Percentiles rank a stretch among this genome's conserved stretches.
Evolutionary conservation across 2,113 vertebrate genomes (phyloP).

Genomic region (Podocnemis expansa): DNA sequence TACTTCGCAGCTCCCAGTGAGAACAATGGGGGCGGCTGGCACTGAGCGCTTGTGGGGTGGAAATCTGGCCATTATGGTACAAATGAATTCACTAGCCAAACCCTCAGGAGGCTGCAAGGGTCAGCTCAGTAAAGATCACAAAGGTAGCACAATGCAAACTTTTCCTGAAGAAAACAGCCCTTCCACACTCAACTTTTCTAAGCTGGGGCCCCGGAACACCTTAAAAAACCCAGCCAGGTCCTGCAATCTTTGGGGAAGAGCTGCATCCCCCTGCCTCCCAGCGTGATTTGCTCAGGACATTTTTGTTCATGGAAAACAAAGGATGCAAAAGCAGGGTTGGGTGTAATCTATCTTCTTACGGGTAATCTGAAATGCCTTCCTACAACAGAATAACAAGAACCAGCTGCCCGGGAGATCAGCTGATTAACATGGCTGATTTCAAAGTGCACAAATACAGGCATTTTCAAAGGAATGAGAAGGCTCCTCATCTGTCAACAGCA

Average conservation of each 20-base stretch:
- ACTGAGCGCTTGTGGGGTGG: not conserved
- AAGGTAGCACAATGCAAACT: not conserved
- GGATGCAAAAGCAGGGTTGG: not conserved
- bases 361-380: not conserved
- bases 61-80: not conserved
- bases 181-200: conserved; percentile 3
- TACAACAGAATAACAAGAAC: not conserved
- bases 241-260: conserved; percentile 66
- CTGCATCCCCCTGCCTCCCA: conserved; percentile 39
- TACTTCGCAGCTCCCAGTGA: not conserved
- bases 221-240: not conserved
- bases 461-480: not conserved
- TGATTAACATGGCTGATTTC: not conserved
- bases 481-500: not conserved
- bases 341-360: not conserved
- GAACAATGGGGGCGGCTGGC: not conserved
- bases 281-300: not conserved
- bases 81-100: not conserved
- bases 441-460: not conserved
- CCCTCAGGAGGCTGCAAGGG: not conserved
- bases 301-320: not conserved
- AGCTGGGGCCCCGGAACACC: not conserved
- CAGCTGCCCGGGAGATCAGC: not conserved
- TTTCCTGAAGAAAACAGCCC: not conserved
- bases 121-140: not conserved